phyloP scores from a whole-genome alignment of 1,140 invertebrate genomes.

The Paracyclopina nana region DNA sequence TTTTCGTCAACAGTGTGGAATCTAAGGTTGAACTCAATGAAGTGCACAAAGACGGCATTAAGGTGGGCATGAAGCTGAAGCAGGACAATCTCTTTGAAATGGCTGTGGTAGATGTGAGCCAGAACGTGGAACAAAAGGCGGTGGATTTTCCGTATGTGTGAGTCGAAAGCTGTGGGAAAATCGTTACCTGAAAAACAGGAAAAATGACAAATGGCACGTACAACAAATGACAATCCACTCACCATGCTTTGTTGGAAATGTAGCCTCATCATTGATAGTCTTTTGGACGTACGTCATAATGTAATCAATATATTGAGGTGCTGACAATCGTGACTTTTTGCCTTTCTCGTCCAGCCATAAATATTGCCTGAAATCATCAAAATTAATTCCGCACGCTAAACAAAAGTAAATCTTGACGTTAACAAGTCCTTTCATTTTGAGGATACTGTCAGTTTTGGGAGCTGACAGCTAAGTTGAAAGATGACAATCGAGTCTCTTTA shows the following conservation, averaged over 20 bases:
- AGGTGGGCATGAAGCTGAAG: conserved; percentile 63
- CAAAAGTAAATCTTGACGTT: too few relatives aligned
- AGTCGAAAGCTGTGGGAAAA: conserved; percentile 83
- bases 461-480: too few relatives aligned
- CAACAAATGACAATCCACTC: neutral
- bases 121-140: conserved; percentile 89
- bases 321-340: conserved; percentile 86
- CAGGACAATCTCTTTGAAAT: conserved; percentile 79
- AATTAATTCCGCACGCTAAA: too few relatives aligned
- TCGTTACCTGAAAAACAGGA: conserved; percentile 51
- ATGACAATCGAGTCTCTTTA: too few relatives aligned
- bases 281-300: conserved; percentile 95
- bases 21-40: conserved; percentile 59
- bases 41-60: conserved; percentile 78
- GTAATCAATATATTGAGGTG: conserved; percentile 95
- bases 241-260: conserved; percentile 76
- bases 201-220: too few relatives aligned
- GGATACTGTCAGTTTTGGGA: too few relatives aligned
- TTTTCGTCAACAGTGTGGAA: conserved; percentile 84
- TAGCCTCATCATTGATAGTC: conserved; percentile 83
- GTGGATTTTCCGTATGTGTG: conserved; percentile 84
- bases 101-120: conserved; percentile 91
- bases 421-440: too few relatives aligned
- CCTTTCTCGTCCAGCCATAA: conserved; percentile 96
- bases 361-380: neutral